Conservation (phyloP, 2,888 invertebrate genomes). For the Lasioglossum figueresi region DNA sequence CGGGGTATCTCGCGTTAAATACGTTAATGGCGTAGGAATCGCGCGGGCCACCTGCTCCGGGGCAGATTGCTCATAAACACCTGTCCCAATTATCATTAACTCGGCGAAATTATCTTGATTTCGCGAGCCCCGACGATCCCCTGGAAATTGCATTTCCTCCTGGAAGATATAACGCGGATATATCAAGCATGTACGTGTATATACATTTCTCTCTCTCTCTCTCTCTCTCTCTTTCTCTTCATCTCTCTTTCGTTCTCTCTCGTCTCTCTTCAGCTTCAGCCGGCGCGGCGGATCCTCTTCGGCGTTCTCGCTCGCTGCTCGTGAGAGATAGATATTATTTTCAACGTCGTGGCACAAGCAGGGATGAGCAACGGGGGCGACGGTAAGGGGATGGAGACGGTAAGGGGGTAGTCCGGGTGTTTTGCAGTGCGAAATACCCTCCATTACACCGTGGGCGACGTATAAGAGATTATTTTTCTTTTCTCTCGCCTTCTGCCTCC, state of each 20-base stretch:
- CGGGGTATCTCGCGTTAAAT: neutral
- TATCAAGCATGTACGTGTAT: constrained; percentile 56
- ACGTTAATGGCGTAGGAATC: neutral
- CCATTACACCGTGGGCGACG: constrained; percentile 80
- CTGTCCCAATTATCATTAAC: constrained; percentile 51
- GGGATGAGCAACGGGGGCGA: constrained; percentile 57
- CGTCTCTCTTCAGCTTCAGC: constrained; percentile 16
- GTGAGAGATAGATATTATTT: constrained; percentile 80
- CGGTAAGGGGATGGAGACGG: constrained; percentile 46
- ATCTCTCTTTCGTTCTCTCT: constrained; percentile 9
- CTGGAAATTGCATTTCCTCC: constrained; percentile 66
- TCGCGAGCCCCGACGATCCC: constrained; percentile 15
- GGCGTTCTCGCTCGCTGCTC: constrained; percentile 53
- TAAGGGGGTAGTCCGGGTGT: constrained; percentile 75
- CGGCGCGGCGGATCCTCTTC: constrained; percentile 35
- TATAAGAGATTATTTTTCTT: constrained; percentile 81
- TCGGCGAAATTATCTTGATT: constrained; percentile 40
- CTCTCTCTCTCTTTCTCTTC: constrained; percentile 9
- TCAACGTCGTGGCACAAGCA: constrained; percentile 71
- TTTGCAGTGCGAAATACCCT: constrained; percentile 82
- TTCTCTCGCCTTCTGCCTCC: constrained; percentile 64
- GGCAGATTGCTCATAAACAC: constrained; percentile 29
- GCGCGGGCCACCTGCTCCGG: constrained; percentile 11
- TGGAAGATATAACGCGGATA: constrained; percentile 58
- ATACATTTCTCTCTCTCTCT: neutral